Evolutionary conservation across 2,797 vertebrate genomes (phyloP).

Genomic region (Enteromius treurensis): DNA sequence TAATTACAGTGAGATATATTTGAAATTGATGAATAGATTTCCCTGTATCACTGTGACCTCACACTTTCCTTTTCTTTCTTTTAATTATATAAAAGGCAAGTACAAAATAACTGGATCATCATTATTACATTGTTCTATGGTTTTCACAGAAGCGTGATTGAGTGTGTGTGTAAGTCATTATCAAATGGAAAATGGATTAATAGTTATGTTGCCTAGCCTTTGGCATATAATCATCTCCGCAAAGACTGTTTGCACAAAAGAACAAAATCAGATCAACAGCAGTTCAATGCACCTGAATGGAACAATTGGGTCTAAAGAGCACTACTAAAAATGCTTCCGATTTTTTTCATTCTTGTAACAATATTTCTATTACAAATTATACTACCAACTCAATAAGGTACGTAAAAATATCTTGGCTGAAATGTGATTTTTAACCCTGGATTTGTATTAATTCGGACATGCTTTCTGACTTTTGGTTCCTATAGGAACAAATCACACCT

Average conservation of each 20-base stretch:
- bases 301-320: not conserved
- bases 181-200: not conserved
- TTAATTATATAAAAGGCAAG: constrained; percentile 1
- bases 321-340: not conserved
- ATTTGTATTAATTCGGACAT: not conserved
- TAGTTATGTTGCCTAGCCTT: constrained; percentile 7
- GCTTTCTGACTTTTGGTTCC: not conserved
- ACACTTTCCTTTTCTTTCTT: not conserved
- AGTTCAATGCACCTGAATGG: not conserved
- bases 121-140: not conserved
- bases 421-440: not conserved
- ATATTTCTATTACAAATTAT: not conserved
- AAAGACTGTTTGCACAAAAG: not conserved
- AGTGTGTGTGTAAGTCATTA: not conserved
- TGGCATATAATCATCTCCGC: not conserved
- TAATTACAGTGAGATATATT: not conserved
- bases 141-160: not conserved
- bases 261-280: constrained; percentile 1
- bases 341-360: not conserved
- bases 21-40: constrained; percentile 6
- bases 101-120: not conserved
- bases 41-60: constrained; percentile 23
- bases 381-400: not conserved
- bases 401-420: not conserved
- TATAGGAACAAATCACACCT: not conserved